Evolutionary conservation across 2,888 invertebrate genomes (phyloP).

Genomic region (Ptilodon capucinus): DNA sequence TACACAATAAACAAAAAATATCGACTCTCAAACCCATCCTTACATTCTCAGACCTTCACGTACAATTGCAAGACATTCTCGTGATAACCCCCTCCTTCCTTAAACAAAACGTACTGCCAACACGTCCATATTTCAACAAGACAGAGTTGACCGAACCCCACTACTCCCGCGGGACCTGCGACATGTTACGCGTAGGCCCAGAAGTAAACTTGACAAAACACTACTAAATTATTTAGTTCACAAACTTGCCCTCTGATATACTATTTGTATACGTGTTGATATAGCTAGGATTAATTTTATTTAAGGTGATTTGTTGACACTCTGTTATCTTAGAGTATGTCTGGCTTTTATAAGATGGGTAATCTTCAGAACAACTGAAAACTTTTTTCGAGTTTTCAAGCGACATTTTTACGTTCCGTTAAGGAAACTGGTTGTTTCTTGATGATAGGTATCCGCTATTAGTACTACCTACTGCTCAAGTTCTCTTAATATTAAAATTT

Average conservation of each 20-base stretch:
- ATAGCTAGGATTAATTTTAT: conserved; percentile 19
- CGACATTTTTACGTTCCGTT: no score
- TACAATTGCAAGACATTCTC: neutral
- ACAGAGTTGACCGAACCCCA: conserved; percentile 8
- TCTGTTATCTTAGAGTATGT: conserved; percentile 2
- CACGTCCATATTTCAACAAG: conserved; percentile 37
- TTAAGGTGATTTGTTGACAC: conserved; percentile 18
- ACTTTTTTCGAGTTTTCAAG: no score
- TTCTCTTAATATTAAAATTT: no score
- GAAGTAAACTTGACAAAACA: conserved; percentile 29
- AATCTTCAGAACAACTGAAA: no score
- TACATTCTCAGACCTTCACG: neutral
- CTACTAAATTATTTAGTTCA: conserved; percentile 40
- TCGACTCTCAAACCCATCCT: neutral
- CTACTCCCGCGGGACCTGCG: conserved; percentile 19
- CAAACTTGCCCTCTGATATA: conserved; percentile 26
- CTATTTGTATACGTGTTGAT: conserved; percentile 27
- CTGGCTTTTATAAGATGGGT: neutral
- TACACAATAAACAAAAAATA: no score
- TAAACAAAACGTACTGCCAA: conserved; percentile 39
- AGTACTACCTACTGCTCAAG: no score
- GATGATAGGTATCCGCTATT: no score
- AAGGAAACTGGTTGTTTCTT: no score
- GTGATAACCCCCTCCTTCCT: conserved; percentile 17
- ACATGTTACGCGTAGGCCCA: conserved; percentile 25